A percentile compares a stretch with the other conserved stretches of the same genome.
Conservation (phyloP, 1,140 invertebrate species). For the Drosophila fuyamai region DNA sequence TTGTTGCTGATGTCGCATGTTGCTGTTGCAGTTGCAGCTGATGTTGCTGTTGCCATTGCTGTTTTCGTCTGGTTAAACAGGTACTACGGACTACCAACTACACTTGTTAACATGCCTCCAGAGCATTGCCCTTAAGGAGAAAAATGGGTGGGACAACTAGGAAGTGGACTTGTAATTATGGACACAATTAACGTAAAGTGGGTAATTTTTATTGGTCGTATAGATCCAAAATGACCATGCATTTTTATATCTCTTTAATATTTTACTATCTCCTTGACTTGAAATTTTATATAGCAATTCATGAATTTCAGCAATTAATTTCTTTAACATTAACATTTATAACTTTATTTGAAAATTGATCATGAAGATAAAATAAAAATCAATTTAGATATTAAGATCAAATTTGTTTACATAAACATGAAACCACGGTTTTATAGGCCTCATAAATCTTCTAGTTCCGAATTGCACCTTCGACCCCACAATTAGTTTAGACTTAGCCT, state of each 20-base stretch:
- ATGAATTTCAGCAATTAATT: too few species aligned
- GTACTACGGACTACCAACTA: slow-evolving; percentile 71
- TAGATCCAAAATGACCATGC: not conserved
- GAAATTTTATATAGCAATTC: too few species aligned
- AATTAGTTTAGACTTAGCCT: not conserved
- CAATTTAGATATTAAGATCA: too few species aligned
- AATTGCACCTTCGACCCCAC: not conserved
- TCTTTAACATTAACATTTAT: too few species aligned
- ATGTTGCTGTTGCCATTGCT: slow-evolving; percentile 49
- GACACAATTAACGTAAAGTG: not conserved
- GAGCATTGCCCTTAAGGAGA: slow-evolving; percentile 46
- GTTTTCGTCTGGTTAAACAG: slow-evolving; percentile 76
- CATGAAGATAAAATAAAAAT: too few species aligned
- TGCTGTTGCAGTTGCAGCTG: slow-evolving; percentile 46
- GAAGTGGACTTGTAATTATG: slow-evolving; percentile 1
- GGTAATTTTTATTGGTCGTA: not conserved
- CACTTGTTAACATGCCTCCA: slow-evolving; percentile 72
- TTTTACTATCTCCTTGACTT: too few species aligned
- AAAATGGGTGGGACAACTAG: not conserved
- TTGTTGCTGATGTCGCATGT: slow-evolving; percentile 22
- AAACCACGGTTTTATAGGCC: not conserved
- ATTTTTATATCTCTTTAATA: too few species aligned
- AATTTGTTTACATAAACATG: too few species aligned
- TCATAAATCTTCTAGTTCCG: not conserved
- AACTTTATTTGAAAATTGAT: not conserved